Evolutionary conservation across 2,888 invertebrate species (phyloP), one percentile per base, ranked within the genome.

Genomic region (Synergus umbraculus): DNA sequence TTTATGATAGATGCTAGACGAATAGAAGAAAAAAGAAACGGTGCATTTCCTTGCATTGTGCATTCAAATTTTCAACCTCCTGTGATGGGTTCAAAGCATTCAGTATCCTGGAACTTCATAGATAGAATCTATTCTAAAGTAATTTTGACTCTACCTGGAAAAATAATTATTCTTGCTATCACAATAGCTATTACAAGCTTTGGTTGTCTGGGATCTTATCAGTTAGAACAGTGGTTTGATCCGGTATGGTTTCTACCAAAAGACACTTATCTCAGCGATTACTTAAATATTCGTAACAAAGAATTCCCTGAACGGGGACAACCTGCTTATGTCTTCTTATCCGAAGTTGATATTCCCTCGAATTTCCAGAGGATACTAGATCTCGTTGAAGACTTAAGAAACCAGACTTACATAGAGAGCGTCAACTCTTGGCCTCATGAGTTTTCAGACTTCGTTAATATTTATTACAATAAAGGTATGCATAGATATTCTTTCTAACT

Each of bases 201-300:
- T 81, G 95, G 95, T 87, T 93, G 95, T 78, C 92, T 94, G 86
- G 95, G 95, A 54, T 93, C 95, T 76, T 91, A 95, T 77, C 93
- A 94, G 85, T 92, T 97, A 77, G 95, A 96, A 89, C 96, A 97
- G 91, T 95, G 95, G 90, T 97, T 97, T 91, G 96, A 97, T 91
- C 95, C 96, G 0, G 93, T 93, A 78, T 97, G 97, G 97, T 97
- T 97, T 88, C 93, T 97, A 79, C 97, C 97, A 0, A 93, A 94
- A 77, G 93, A 93, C 76, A 95, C 96, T 0, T 95, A 96, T 89
- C 94, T 95, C 77, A 94, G 93, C 85, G 91, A 95, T 78, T 97
- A 94, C 90, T 87, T 95, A 4, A 88, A 92, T 64, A 92, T 93
- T n/a, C 93, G 94, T 77, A 93, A 94, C 76, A 83, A 92, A 79